Evolutionary conservation across 92 coral and sea anemone species (phyloP).

Genomic region (Porites lobata): DNA sequence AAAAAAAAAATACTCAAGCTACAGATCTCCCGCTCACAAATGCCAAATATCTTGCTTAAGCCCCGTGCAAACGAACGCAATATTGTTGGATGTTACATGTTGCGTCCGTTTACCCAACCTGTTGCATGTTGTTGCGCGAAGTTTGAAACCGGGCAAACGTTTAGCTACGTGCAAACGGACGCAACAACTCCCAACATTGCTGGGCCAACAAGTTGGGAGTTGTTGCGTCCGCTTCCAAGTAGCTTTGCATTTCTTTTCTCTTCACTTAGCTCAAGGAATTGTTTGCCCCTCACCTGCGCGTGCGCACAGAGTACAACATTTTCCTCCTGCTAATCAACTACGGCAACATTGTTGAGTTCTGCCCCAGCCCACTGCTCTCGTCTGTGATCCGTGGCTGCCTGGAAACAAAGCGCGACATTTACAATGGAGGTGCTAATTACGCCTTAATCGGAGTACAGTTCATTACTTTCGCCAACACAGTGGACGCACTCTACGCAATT

Average conservation of each 20-base stretch:
- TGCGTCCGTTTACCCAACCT: too few species aligned
- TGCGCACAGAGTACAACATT: conserved; percentile 65
- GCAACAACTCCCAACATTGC: too few species aligned
- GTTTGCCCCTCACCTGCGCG: conserved; percentile 60
- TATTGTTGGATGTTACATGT: too few species aligned
- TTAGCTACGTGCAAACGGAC: too few species aligned
- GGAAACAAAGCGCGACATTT: conserved; percentile 80
- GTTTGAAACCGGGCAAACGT: too few species aligned
- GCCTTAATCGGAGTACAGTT: conserved; percentile 74
- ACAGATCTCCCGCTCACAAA: too few species aligned
- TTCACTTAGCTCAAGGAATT: conserved; percentile 49
- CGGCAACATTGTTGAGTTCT: conserved; percentile 73
- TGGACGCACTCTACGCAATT: conserved; percentile 80
- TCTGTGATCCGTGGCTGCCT: conserved; percentile 79
- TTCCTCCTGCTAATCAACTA: conserved; percentile 74
- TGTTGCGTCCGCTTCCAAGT: too few species aligned
- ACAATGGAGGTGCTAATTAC: conserved; percentile 79
- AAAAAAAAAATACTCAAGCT: too few species aligned
- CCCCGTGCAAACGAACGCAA: too few species aligned
- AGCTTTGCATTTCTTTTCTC: not conserved
- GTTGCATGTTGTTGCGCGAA: too few species aligned
- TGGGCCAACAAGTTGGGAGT: too few species aligned
- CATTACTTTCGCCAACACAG: conserved; percentile 66
- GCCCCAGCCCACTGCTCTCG: conserved; percentile 87
- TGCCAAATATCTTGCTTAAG: too few species aligned